Evolutionary conservation across 64 coral and sea anemone species (phyloP), one percentile per base, ranked within the genome.

Genomic region (Cladopsammia gracilis): DNA sequence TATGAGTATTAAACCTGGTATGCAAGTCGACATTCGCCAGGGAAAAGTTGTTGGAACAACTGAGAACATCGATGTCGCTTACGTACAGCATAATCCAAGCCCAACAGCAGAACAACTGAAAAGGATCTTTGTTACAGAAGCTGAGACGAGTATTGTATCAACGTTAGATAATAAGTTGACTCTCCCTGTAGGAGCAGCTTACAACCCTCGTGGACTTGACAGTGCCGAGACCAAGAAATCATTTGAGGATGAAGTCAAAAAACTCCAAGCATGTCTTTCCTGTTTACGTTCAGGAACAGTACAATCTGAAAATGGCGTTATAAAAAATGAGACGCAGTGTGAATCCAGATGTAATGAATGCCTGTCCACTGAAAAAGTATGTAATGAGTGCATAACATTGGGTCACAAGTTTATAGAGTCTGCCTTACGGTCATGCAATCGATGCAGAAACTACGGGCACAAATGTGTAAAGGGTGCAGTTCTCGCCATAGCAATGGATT

Each of bases 111-210:
- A 70, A 70, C n/a, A n/a, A n/a, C n/a, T n/a, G n/a, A n/a, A n/a
- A n/a, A 86, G 59, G 57, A 86, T 86, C 57, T 86, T 86, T 86
- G 59, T 86, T 86, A 86, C 83, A 65, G 83, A 86, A 70, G 84
- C 84, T 87, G 84, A 71, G 61, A 46, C 58, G 58, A 67, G 61
- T 87, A 44, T 65, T 87, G 84, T 65, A 87, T 67, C 84, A 87
- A 67, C 84, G 61, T 65, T 87, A 67, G 84, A 87, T 47, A 65
- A 65, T 67, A 87, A 71, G 84, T 87, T n/a, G 84, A 87, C 84
- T 65, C 84, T 87, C 62, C 84, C 84, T 45, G 84, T 87, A 46
- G 84, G 84, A 67, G 84, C 61, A 87, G 62, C 58, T 71, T 87
- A 87, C 61, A 87, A 67, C 61, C 84, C 84, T 48, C 84, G 44